Evolutionary conservation across 2,888 invertebrate genomes (phyloP), one percentile per base, ranked within the genome.

Genomic region (Spatulosminthurus flaviceps): DNA sequence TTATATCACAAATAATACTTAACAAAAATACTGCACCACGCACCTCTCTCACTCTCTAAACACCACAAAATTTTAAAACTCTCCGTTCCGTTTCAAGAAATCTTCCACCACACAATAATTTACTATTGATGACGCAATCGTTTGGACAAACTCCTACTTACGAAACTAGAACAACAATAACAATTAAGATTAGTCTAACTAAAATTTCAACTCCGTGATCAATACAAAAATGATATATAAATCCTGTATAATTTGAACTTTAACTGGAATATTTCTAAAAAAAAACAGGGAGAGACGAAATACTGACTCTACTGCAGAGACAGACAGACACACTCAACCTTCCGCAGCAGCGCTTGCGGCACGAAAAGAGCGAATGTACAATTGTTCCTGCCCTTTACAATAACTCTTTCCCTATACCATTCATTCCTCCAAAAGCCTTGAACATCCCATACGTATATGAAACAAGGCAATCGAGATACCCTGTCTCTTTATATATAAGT

Each of bases 301-400:
- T 13, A n/a, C n/a, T n/a, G n/a, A n/a, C n/a, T n/a, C n/a, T 34
- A 34, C 34, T 34, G 34, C 34, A 34, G 34, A 34, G 34, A 34
- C 34, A 34, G 4, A 34, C 34, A 34, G 9, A 19, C 51, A 51
- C 51, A 51, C 4, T 2, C 9, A 41, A 51, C 51, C 51, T 5
- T 51, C 19, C 51, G 16, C 51, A 51, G 51, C 51, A 51, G 51
- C 51, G 51, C 51, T 51, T 51, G 51, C 51, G 51, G 51, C 51
- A 51, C 51, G 51, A 51, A 51, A 51, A 19, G 51, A 51, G 16
- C n/a, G 51, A 51, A 1, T 51, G 51, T 19, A 51, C 9, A n/a
- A 19, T 19, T 13, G 16, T 11, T n/a, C 4, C 9, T 51, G 51
- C 2, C 51, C 4, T 51, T 19, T 51, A 51, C 16, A 9, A 11